These are phyloP conservation scores for Eubucco bourcierii DNA, from an alignment of 2,113 vertebrate genomes.

Conservation along the genomic window DNA sequence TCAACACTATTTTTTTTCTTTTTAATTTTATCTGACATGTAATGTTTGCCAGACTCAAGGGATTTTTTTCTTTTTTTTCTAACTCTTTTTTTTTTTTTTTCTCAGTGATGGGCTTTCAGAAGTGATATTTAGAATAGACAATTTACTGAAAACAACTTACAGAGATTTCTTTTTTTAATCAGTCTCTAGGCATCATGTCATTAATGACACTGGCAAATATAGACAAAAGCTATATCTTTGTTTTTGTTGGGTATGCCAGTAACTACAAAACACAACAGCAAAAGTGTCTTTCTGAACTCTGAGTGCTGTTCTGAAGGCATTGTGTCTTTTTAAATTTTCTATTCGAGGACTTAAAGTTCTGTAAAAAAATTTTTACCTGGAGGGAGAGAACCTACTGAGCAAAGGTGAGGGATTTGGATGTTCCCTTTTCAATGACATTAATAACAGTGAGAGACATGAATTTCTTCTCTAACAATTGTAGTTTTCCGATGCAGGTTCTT, in stretches of 20 bases:
- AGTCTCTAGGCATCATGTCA: not conserved
- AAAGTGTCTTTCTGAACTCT: slow-evolving; percentile 16
- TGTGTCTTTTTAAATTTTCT: not conserved
- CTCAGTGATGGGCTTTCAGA: not conserved
- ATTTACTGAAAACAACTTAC: not conserved
- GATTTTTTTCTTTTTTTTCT: not conserved
- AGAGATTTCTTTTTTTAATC: not conserved
- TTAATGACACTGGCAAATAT: not conserved
- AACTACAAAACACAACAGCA: not conserved
- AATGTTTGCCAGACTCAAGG: not conserved
- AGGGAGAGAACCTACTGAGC: not conserved
- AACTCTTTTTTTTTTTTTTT: not conserved
- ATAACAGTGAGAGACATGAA: not conserved
- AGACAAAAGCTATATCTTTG: not conserved
- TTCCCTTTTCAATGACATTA: not conserved
- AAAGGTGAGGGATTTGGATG: not conserved
- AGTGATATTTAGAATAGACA: not conserved
- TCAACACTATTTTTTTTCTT: not conserved
- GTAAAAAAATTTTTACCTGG: not conserved
- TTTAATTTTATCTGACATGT: not conserved
- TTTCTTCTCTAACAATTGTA: not conserved
- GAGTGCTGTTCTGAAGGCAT: not conserved
- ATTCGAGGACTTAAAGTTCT: not conserved
- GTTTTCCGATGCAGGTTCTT: not conserved
- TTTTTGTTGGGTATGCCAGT: not conserved